Base-by-base conservation (phyloP, 92 coral and sea anemone genomes). In the Virgularia gustaviana region DNA sequence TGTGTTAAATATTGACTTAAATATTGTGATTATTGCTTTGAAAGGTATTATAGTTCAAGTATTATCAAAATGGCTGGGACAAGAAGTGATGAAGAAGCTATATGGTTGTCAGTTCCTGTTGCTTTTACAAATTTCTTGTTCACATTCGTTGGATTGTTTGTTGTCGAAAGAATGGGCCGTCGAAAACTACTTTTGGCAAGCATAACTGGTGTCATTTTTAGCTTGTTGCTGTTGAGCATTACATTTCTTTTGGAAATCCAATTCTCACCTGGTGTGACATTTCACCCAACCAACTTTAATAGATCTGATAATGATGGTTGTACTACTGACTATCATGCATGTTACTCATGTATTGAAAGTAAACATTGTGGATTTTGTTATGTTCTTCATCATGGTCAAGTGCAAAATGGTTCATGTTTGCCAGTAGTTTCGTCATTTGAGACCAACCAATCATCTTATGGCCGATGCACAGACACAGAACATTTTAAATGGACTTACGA, bases 41-140 rank as follows among this genome's bases (percentile, higher is more conserved):
- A 25, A 60, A 92, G 98, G 96, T 92, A 92, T 61, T 92, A 92
- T 82, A 87, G 92, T 70, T 96, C 98, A 7, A 92, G 96, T 10
- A 89, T 92, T 6, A 89, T 92, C 37, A 83, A 76, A 41, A 92
- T 92, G 98, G 85, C 98, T 0, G 98, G 98, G 18, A 57, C 89
- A 29, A 78, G 84, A 52, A 83, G 81, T 24, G 83, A 87, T 33
- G 78, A 85, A 47, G 49, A 52, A 20, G 92, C 94, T 4, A 85
- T 92, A 49, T 92, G 98, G 98, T 54, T 92, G 8, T 90, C 98
- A 6, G 87, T 96, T 16, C 90, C 86, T 1, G 80, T 89, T 11
- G 92, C 96, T 4, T 89, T 87, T 71, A 87, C 92, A 9, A 89
- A 89, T 66, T 83, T 85, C 35, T 24, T 60, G 3, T 92, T 92